Evolutionary conservation across 2,113 vertebrate genomes (phyloP).

Genomic region (Smithornis capensis): DNA sequence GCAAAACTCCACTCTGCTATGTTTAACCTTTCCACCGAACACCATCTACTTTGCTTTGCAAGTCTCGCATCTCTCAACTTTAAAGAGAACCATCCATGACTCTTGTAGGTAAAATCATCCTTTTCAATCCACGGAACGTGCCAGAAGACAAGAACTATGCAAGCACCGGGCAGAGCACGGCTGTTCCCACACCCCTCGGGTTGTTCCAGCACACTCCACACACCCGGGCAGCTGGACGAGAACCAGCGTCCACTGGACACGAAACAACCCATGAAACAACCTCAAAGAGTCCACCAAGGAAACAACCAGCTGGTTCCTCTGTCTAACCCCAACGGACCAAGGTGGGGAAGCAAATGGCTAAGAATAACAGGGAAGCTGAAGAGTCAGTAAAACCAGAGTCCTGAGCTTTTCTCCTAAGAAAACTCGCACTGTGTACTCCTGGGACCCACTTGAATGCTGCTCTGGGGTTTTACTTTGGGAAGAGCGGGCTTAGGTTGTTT

Average conservation of each 20-base stretch:
- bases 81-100: not conserved
- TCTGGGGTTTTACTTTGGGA: not conserved
- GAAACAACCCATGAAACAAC: not conserved
- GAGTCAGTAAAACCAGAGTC: not conserved
- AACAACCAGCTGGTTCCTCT: not conserved
- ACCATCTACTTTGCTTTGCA: not conserved
- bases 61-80: not conserved
- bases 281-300: not conserved
- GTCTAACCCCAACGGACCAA: not conserved
- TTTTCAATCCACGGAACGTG: accelerated
- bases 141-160: not conserved
- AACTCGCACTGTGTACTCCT: not conserved
- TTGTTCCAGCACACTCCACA: not conserved
- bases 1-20: not conserved
- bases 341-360: not conserved
- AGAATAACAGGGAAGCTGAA: not conserved
- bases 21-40: not conserved
- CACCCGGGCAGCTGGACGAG: not conserved
- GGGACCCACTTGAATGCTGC: not conserved
- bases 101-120: not conserved
- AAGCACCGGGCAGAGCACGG: accelerated
- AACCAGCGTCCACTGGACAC: not conserved
- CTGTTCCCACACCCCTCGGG: not conserved
- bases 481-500: no score
- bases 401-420: not conserved